These are phyloP conservation scores for Notiomystis cincta DNA, from an alignment of 2,113 vertebrate species.

Conservation along the genomic window DNA sequence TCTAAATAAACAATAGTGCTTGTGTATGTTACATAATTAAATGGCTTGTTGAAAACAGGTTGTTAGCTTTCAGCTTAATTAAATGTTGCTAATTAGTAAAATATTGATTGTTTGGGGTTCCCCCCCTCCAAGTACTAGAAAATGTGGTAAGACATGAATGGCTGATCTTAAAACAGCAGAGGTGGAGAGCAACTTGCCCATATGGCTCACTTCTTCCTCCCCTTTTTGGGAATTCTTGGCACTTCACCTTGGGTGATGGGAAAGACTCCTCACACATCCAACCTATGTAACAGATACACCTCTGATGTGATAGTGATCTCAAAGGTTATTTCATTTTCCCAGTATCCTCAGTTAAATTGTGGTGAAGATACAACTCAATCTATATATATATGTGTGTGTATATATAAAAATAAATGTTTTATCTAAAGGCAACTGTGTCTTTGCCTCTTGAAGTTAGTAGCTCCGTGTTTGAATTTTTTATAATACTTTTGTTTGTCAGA, in stretches of 20 bases:
- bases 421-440: background rate
- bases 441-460: background rate
- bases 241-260: background rate
- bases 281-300: rapidly evolving
- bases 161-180: background rate
- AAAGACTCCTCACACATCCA: background rate
- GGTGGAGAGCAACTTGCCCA: background rate
- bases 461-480: background rate
- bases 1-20: background rate
- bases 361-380: background rate
- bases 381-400: rapidly evolving
- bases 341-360: background rate
- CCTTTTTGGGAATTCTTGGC: background rate
- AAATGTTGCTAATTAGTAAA: background rate
- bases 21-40: background rate
- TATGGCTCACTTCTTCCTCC: background rate
- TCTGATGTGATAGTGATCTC: background rate
- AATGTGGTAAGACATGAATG: background rate
- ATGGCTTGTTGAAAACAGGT: background rate
- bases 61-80: background rate
- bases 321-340: background rate
- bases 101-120: background rate
- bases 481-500: background rate
- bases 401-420: background rate
- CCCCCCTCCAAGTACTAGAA: rapidly evolving